phyloP scores from a whole-genome alignment of 2,113 vertebrate species.

The Zeus faber region DNA sequence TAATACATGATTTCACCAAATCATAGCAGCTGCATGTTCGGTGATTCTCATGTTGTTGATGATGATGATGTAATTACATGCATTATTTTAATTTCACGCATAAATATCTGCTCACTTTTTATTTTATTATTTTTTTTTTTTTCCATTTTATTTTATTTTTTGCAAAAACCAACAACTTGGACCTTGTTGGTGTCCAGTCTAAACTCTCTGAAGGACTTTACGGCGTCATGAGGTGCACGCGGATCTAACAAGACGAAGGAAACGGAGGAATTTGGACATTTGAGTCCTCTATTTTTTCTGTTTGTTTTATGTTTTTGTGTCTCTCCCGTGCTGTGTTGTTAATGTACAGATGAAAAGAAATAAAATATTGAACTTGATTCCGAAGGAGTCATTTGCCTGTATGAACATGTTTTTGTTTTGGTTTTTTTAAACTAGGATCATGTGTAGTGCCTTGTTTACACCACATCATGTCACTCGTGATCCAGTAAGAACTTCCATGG shows the following conservation, averaged over 20 bases:
- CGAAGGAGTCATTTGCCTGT: background rate
- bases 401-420: background rate
- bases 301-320: constrained; percentile 28
- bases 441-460: constrained; percentile 35
- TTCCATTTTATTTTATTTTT: constrained; percentile 46
- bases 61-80: constrained; percentile 16
- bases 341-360: constrained; percentile 58
- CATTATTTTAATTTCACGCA: constrained; percentile 24
- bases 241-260: too few species aligned
- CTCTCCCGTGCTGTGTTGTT: constrained; percentile 55
- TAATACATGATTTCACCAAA: constrained; percentile 38
- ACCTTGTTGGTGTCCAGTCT: constrained; percentile 26
- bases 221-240: constrained; percentile 16
- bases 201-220: too few species aligned
- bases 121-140: constrained; percentile 43
- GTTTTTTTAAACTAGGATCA: too few species aligned
- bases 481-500: too few species aligned
- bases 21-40: constrained; percentile 9
- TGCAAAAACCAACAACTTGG: background rate
- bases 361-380: constrained; percentile 47
- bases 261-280: too few species aligned
- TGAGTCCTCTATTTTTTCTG: too few species aligned
- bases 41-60: constrained; percentile 26
- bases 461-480: constrained; percentile 54
- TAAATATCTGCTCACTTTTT: constrained; percentile 38